phyloP scores from a whole-genome alignment of 2,888 invertebrate genomes.

The Drosophila flavopinicola region DNA sequence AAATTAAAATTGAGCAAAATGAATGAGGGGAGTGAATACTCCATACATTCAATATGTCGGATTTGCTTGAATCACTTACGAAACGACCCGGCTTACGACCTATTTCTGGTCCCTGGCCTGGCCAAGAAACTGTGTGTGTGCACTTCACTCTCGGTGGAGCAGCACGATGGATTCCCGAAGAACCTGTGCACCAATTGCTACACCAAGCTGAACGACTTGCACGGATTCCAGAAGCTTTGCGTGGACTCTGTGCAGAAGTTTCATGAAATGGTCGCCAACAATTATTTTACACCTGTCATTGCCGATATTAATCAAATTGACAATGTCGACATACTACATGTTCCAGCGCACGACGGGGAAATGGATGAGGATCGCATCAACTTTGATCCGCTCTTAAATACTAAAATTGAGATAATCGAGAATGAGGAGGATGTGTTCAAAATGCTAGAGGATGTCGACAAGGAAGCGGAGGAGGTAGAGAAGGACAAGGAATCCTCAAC shows the following conservation, averaged over 20 bases:
- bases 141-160: constrained; percentile 79
- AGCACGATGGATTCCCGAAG: constrained; percentile 81
- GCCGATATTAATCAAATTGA: constrained; percentile 56
- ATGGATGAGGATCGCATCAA: constrained; percentile 73
- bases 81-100: constrained; percentile 65
- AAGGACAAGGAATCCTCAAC: constrained; percentile 39
- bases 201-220: constrained; percentile 73
- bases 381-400: constrained; percentile 49
- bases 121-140: constrained; percentile 79
- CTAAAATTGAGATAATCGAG: constrained; percentile 75
- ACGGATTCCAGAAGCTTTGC: constrained; percentile 80
- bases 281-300: constrained; percentile 53
- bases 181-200: constrained; percentile 77
- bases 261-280: constrained; percentile 66
- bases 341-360: constrained; percentile 56
- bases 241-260: constrained; percentile 78
- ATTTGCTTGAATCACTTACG: constrained; percentile 76
- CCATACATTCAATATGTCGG: constrained; percentile 80
- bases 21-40: constrained; percentile 52
- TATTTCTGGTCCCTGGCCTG: constrained; percentile 78
- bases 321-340: constrained; percentile 69
- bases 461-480: constrained; percentile 63
- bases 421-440: constrained; percentile 78
- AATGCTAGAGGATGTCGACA: constrained; percentile 75
- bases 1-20: constrained; percentile 46